A percentile compares a stretch with the other conserved stretches of the same genome.
Conservation (phyloP, 92 coral and sea anemone species). For the Umimayanthus kanabou region DNA sequence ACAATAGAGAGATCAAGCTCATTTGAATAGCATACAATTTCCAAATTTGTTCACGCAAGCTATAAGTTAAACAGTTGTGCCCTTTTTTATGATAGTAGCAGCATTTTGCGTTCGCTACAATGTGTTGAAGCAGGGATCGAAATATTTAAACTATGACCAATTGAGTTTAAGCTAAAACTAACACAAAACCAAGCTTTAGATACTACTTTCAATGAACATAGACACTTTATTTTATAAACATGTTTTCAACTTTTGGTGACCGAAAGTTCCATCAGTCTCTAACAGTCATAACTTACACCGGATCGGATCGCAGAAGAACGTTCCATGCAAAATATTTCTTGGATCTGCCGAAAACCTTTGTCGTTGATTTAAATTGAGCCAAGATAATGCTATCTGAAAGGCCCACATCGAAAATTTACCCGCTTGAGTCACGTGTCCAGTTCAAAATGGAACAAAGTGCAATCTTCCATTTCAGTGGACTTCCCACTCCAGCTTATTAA, state of each 20-base stretch:
- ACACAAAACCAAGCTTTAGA: too few species aligned
- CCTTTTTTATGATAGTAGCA: too few species aligned
- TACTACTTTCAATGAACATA: background rate
- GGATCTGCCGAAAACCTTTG: background rate
- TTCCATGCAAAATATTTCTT: background rate
- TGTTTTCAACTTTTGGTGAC: background rate
- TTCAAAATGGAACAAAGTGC: too few species aligned
- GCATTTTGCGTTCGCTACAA: background rate
- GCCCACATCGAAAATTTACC: background rate
- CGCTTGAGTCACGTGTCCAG: background rate
- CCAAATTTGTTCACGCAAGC: background rate
- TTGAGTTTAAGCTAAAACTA: background rate
- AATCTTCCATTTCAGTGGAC: too few species aligned
- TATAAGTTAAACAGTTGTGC: background rate
- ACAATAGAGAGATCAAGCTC: constrained; percentile 41
- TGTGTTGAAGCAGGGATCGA: background rate
- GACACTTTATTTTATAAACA: background rate
- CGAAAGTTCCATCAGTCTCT: background rate
- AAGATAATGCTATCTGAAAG: background rate
- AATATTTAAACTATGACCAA: background rate
- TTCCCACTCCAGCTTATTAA: too few species aligned
- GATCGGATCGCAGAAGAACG: background rate
- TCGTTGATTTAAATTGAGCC: background rate
- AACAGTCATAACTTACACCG: background rate
- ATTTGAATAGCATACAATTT: background rate